phyloP scores from a whole-genome alignment of 2,797 vertebrate genomes.

The Artibeus jamaicensis region DNA sequence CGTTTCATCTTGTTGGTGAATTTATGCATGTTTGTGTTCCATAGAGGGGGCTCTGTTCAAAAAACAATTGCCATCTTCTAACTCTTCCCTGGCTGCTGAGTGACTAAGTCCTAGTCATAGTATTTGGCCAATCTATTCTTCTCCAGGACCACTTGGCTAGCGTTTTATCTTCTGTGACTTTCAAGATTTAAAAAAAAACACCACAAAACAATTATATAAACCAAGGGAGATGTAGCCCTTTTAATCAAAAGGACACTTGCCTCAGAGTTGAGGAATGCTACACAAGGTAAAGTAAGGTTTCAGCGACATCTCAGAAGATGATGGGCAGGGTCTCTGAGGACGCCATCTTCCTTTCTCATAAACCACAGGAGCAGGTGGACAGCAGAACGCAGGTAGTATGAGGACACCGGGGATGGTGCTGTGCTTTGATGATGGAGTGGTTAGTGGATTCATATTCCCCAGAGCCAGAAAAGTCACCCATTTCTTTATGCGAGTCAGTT shows the following conservation, averaged over 20 bases:
- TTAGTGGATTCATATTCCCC: background rate
- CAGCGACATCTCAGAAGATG: background rate
- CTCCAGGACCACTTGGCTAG: background rate
- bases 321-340: background rate
- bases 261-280: background rate
- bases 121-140: slow-evolving; percentile 12
- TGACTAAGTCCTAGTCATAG: background rate
- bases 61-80: background rate
- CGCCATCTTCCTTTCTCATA: background rate
- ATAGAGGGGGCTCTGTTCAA: background rate
- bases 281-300: background rate
- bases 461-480: background rate
- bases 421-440: background rate
- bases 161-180: background rate
- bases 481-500: background rate
- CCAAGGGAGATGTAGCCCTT: background rate
- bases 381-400: background rate
- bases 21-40: background rate
- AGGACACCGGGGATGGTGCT: background rate
- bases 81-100: background rate
- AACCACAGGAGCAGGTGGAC: background rate
- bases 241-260: background rate
- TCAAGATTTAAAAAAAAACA: background rate
- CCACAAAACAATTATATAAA: background rate
- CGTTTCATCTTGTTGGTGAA: background rate